Conservation (phyloP, 1,140 invertebrate genomes). For the Drosophila sp. region DNA sequence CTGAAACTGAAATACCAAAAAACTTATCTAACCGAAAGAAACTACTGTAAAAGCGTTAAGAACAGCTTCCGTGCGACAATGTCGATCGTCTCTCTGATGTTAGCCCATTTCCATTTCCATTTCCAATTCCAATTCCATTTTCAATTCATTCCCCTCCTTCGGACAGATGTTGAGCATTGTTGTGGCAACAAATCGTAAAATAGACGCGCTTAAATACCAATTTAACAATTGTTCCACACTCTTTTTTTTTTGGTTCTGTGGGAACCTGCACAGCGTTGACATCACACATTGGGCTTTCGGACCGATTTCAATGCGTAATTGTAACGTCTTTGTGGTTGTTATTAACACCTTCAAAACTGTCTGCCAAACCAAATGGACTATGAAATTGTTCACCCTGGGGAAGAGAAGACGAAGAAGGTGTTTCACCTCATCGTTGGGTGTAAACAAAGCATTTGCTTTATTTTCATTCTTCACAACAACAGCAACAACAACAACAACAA, state of each 20-base stretch:
- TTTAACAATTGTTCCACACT: constrained; percentile 74
- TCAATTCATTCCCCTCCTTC: constrained; percentile 3
- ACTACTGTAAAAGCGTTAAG: constrained; percentile 31
- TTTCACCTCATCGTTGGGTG: constrained; percentile 61
- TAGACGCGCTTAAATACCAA: constrained; percentile 62
- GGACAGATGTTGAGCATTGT: constrained; percentile 69
- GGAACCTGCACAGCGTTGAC: constrained; percentile 70
- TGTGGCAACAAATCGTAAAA: constrained; percentile 64
- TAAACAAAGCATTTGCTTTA: constrained; percentile 74
- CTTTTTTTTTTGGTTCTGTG: constrained; percentile 44
- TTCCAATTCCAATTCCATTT: constrained; percentile 60
- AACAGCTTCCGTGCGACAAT: constrained; percentile 66
- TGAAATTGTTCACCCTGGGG: constrained; percentile 46
- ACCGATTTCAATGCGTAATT: constrained; percentile 83
- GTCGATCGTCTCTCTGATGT: constrained; percentile 30
- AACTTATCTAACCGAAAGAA: constrained; percentile 5
- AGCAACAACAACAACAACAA: background rate
- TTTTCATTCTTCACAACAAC: constrained; percentile 6
- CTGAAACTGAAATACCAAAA: background rate
- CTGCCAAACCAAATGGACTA: constrained; percentile 71
- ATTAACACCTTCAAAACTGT: constrained; percentile 71
- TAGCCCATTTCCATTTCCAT: constrained; percentile 68
- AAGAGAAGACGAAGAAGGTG: constrained; percentile 41
- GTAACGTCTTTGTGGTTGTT: constrained; percentile 80
- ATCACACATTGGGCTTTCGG: constrained; percentile 67